Evolutionary conservation across 92 coral and sea anemone species (phyloP), one percentile per base, ranked within the genome.

Genomic region (Diadumene lineata): DNA sequence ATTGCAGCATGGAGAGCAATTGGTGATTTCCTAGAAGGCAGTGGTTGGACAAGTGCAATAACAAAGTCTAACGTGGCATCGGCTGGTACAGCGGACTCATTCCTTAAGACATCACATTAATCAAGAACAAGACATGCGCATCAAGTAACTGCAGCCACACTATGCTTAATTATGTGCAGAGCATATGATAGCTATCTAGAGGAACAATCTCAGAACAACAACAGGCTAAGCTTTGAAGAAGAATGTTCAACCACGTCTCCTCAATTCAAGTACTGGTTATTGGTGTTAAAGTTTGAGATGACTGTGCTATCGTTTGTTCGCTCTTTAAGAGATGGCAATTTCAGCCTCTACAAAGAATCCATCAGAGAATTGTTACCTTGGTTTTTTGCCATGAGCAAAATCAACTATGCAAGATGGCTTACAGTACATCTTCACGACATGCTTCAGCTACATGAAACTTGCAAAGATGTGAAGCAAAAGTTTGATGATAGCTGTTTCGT

Each of bases 361-460:
- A 74, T 75, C 46, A 11, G 50, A 68, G 17, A 72, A 0, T 82
- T 83, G 31, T 79, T 69, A 0, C 88, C 92, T 9, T 82, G 92
- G 85, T 77, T 82, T 11, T 88, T 84, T 73, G 81, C 89, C 0
- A 65, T 88, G 50, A 43, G 84, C 72, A 71, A 13, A 64, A 70
- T 77, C 13, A 34, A 88, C 70, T 83, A 78, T 43, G 79, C 88
- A 8, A 50, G 85, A 15, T 87, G 92, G 87, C 81, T 87, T 0
- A 81, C 87, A 56, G 82, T 87, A 2, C 85, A 84, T 38, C 34
- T 84, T 64, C 82, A 81, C 1, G 92, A 88, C 32, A 88, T 83
- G 92, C 69, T 32, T 57, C 63, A 73, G 55, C 87, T 85, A 53
- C 80, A 78, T 0, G 60, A 8, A 21, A 71, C 68, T 16, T 3